A percentile compares a stretch with the other conserved stretches of the same genome.
Conservation (phyloP, 2,888 invertebrate genomes). For the Metallyticus violacea region DNA sequence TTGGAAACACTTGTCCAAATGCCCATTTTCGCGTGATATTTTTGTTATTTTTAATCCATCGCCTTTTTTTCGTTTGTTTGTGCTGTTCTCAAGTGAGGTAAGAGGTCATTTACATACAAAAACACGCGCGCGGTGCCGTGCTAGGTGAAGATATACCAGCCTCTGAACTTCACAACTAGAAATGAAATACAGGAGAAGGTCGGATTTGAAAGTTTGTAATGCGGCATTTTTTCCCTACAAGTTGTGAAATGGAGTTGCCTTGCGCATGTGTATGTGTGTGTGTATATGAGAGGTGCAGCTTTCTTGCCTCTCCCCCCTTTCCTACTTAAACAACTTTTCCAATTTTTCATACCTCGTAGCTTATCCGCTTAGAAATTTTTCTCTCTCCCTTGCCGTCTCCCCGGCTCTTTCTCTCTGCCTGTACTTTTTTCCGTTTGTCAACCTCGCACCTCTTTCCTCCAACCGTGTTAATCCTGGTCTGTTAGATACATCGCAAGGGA, state of each 20-base stretch:
- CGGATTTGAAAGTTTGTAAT: slow-evolving; percentile 26
- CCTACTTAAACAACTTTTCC: slow-evolving; percentile 22
- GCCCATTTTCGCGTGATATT: too few species aligned
- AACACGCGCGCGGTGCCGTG: not conserved
- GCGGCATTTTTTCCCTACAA: slow-evolving; percentile 9
- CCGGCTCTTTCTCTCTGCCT: not conserved
- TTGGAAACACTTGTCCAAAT: too few species aligned
- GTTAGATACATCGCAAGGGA: not conserved
- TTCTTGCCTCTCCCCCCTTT: not conserved
- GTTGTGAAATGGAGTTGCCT: not conserved
- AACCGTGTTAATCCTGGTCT: not conserved
- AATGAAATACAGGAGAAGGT: not conserved
- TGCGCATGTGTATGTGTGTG: not conserved
- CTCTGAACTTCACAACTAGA: not conserved
- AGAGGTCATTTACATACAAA: not conserved
- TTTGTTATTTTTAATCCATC: too few species aligned
- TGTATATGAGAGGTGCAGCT: too few species aligned
- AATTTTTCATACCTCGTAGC: slow-evolving; percentile 28
- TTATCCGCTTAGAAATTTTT: slow-evolving; percentile 23
- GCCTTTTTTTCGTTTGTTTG: too few species aligned
- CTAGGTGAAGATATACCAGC: not conserved
- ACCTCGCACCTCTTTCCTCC: not conserved
- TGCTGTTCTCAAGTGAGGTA: not conserved
- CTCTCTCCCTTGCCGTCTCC: not conserved
- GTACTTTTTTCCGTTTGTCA: slow-evolving; percentile 1